A percentile compares a stretch with the other conserved stretches of the same genome.
Conservation (phyloP, 2,888 invertebrate species). For the Sminthurinus aureus region DNA sequence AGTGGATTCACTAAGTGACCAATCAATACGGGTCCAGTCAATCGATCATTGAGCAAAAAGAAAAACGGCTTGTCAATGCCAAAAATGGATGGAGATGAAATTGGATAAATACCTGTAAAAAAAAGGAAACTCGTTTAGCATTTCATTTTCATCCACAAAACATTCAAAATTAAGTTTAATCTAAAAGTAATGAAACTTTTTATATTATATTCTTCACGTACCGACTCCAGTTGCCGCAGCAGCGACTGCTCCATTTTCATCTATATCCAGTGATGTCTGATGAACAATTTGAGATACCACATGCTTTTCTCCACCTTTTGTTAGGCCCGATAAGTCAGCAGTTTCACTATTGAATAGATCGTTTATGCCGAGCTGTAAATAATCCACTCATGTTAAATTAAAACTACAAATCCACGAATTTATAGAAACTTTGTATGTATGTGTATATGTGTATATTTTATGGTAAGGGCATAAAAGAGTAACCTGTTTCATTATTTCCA, state of each 20-base stretch:
- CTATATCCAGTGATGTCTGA: constrained; percentile 45
- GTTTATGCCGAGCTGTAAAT: constrained; percentile 45
- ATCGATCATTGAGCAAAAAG: constrained; percentile 49
- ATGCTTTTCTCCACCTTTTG: constrained; percentile 26
- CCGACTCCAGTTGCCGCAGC: constrained; percentile 43
- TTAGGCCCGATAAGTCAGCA: constrained; percentile 45
- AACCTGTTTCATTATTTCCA: constrained; percentile 43
- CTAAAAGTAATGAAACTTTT: too few relatives aligned
- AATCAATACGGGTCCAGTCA: constrained; percentile 50
- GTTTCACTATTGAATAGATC: constrained; percentile 37
- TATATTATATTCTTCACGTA: too few relatives aligned
- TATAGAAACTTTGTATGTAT: background rate
- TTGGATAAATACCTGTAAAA: constrained; percentile 41
- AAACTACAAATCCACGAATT: constrained; percentile 5
- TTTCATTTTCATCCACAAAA: too few relatives aligned
- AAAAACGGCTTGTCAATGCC: constrained; percentile 47
- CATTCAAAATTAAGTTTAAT: too few relatives aligned
- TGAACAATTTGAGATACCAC: constrained; percentile 47
- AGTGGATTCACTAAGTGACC: constrained; percentile 47
- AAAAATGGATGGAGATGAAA: constrained; percentile 49
- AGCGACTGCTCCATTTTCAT: constrained; percentile 49
- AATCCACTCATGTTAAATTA: background rate
- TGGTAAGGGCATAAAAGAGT: background rate
- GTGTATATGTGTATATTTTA: background rate
- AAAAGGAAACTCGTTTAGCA: too few relatives aligned